A percentile compares a stretch with the other conserved stretches of the same genome.
phyloP scores from a whole-genome alignment of 2,888 invertebrate genomes.

The Cabera pusaria region DNA sequence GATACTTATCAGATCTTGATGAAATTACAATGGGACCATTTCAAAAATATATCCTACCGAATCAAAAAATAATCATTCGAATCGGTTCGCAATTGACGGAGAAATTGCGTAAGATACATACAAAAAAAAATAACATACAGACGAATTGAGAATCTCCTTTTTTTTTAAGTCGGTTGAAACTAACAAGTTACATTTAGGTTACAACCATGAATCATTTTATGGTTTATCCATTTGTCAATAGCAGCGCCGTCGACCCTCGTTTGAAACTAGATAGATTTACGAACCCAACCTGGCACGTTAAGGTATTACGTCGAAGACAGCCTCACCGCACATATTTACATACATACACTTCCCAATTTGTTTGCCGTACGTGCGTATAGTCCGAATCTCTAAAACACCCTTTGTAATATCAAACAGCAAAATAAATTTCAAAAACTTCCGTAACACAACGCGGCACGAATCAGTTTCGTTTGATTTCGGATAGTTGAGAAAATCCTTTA shows the following conservation, averaged over 20 bases:
- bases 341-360: slow-evolving; percentile 29
- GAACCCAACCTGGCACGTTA: neutral
- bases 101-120: too few species aligned
- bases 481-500: slow-evolving; percentile 13
- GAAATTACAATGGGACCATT: too few species aligned
- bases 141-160: too few species aligned
- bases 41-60: too few species aligned
- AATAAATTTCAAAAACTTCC: neutral
- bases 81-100: too few species aligned
- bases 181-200: too few species aligned
- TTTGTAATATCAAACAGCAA: slow-evolving; percentile 5
- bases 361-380: slow-evolving; percentile 29
- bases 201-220: too few species aligned
- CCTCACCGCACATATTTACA: slow-evolving; percentile 27
- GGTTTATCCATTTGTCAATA: neutral
- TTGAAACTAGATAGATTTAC: neutral
- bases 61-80: too few species aligned
- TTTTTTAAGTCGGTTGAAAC: too few species aligned
- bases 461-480: slow-evolving; percentile 3
- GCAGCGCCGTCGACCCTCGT: neutral
- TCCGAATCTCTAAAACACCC: slow-evolving; percentile 19
- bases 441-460: slow-evolving; percentile 2
- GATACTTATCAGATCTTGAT: too few species aligned
- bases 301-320: slow-evolving; percentile 7
- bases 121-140: too few species aligned